These are phyloP conservation scores for Pinna nobilis DNA, from an alignment of 1,140 invertebrate species.

Conservation along the genomic window DNA sequence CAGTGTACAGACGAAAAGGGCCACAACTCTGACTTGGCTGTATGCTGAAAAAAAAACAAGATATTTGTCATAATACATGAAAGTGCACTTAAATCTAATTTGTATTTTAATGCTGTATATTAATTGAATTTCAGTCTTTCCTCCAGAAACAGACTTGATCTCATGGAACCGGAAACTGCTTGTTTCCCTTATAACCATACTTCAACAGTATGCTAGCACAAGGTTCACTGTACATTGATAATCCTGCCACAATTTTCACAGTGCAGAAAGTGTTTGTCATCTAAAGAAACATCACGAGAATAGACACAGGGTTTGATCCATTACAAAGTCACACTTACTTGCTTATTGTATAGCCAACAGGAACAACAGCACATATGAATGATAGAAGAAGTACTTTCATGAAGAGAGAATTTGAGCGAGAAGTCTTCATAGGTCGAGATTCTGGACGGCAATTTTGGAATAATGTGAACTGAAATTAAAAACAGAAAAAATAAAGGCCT, in stretches of 20 bases:
- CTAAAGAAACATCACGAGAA: too few relatives aligned
- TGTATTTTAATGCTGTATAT: background rate
- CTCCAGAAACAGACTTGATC: too few relatives aligned
- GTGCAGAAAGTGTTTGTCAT: too few relatives aligned
- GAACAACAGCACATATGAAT: constrained; percentile 82
- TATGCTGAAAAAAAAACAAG: constrained; percentile 72
- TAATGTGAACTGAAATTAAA: constrained; percentile 25
- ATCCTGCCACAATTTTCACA: too few relatives aligned
- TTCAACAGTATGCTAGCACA: too few relatives aligned
- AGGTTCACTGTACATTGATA: too few relatives aligned
- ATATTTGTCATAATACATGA: background rate
- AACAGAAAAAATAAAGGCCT: constrained; percentile 6
- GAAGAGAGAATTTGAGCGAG: constrained; percentile 87
- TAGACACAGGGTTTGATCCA: background rate
- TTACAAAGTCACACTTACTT: constrained; percentile 72
- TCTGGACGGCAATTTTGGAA: constrained; percentile 77
- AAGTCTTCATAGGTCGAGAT: constrained; percentile 86
- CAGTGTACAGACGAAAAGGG: constrained; percentile 81
- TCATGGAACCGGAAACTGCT: too few relatives aligned
- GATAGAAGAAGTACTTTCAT: constrained; percentile 87
- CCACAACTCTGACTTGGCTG: constrained; percentile 87
- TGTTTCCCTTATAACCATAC: too few relatives aligned
- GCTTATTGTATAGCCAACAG: constrained; percentile 84
- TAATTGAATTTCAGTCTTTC: background rate
- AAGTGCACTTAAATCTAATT: too few relatives aligned